Conservation (phyloP, 2,888 invertebrate genomes). For the Prosapia bicincta region DNA sequence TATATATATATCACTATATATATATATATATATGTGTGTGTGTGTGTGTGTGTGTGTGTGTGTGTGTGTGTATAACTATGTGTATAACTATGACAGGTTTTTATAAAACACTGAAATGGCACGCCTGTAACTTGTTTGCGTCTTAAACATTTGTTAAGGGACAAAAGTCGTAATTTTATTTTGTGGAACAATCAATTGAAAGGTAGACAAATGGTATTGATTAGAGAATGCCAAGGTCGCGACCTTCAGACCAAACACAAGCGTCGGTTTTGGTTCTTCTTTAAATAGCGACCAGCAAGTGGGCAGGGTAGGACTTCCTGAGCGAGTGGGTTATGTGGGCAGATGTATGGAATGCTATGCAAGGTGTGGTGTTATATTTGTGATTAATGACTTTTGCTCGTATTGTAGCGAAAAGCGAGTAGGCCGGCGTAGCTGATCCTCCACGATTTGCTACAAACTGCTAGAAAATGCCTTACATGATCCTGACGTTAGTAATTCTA, state of each 20-base stretch:
- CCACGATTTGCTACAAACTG: too few relatives aligned
- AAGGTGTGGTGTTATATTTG: not conserved
- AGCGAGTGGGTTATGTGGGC: not conserved
- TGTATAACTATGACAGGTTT: too few relatives aligned
- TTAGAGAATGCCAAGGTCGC: not conserved
- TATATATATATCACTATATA: too few relatives aligned
- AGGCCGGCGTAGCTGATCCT: not conserved
- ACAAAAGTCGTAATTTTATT: too few relatives aligned
- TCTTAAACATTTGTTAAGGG: too few relatives aligned
- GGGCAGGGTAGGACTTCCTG: not conserved
- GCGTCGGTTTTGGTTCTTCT: not conserved
- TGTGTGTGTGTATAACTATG: too few relatives aligned
- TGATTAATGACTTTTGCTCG: not conserved
- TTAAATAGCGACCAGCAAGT: not conserved
- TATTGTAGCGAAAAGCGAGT: not conserved
- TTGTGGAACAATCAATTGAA: not conserved
- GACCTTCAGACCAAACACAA: not conserved
- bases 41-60: too few relatives aligned
- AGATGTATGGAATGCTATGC: not conserved
- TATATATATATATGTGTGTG: too few relatives aligned
- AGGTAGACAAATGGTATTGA: not conserved
- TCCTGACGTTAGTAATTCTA: too few relatives aligned
- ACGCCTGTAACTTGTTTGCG: too few relatives aligned
- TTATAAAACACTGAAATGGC: too few relatives aligned
- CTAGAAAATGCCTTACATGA: too few relatives aligned